A percentile compares a stretch with the other conserved stretches of the same genome.
Evolutionary conservation across 2,113 vertebrate species (phyloP).

Genomic region (Phrynosoma blainvillii): DNA sequence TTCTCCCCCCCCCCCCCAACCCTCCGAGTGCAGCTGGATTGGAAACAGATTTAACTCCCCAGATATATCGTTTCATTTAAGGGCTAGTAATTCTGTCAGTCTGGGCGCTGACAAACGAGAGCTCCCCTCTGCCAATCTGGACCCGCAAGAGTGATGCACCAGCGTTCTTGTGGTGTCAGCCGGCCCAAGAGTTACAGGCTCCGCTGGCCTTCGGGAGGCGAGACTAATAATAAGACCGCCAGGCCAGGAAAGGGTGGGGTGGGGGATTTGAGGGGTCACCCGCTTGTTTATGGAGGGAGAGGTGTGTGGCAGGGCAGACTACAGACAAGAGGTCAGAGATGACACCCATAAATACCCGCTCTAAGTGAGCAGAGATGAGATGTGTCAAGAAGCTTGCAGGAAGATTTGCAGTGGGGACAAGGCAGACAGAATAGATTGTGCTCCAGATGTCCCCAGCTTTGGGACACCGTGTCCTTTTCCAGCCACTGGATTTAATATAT

Average conservation of each 20-base stretch:
- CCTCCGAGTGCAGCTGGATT: constrained; percentile 37
- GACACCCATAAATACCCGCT: constrained; percentile 76
- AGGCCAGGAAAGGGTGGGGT: not conserved
- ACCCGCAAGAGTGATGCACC: constrained; percentile 54
- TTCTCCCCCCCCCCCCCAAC: not conserved
- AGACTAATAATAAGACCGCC: constrained; percentile 67
- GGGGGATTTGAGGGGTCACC: not conserved
- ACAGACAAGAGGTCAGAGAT: constrained; percentile 69
- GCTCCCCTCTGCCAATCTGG: constrained; percentile 64
- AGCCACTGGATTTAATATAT: constrained; percentile 63
- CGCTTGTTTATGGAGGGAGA: constrained; percentile 7
- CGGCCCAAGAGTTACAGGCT: constrained; percentile 78
- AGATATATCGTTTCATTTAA: constrained; percentile 85
- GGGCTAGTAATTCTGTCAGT: constrained; percentile 82
- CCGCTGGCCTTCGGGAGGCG: constrained; percentile 79
- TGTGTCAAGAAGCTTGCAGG: constrained; percentile 64
- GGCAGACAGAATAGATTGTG: constrained; percentile 67
- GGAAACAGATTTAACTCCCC: constrained; percentile 76
- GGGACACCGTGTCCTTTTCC: constrained; percentile 63
- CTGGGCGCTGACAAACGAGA: constrained; percentile 76
- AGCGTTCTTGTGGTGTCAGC: constrained; percentile 67
- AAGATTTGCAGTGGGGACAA: constrained; percentile 61
- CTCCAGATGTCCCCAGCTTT: constrained; percentile 39
- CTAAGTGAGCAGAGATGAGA: constrained; percentile 73
- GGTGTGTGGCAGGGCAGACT: not conserved